Percentiles rank a stretch among this genome's conserved stretches.
These are phyloP conservation scores for Alca torda DNA, from an alignment of 2,797 vertebrate genomes.

Conservation along the genomic window DNA sequence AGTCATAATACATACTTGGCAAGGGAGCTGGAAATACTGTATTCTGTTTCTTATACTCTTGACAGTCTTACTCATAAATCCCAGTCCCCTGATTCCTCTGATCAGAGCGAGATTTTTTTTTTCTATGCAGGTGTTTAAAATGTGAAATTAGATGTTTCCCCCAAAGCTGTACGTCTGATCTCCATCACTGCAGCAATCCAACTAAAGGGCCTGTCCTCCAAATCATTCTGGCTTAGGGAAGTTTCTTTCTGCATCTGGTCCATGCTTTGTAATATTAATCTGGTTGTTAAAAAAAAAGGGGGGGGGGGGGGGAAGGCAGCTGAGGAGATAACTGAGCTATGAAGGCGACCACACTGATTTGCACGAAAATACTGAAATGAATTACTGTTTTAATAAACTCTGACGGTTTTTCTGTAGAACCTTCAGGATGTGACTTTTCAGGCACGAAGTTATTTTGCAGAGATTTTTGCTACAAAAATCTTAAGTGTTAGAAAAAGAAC, in stretches of 20 bases:
- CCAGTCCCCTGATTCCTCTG: slow-evolving; percentile 23
- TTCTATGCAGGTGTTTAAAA: slow-evolving; percentile 59
- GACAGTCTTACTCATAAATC: slow-evolving; percentile 50
- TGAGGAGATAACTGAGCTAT: background rate
- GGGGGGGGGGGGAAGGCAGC: background rate
- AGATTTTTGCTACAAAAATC: background rate
- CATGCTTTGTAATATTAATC: background rate
- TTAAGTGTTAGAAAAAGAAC: background rate
- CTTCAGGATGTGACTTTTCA: background rate
- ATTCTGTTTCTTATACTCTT: slow-evolving; percentile 56
- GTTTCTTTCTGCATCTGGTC: slow-evolving; percentile 19
- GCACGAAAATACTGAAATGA: background rate
- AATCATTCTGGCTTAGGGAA: background rate
- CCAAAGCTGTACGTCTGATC: background rate
- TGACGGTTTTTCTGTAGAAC: background rate
- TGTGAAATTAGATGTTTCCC: slow-evolving; percentile 33
- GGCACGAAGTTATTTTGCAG: background rate
- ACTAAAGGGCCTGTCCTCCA: background rate
- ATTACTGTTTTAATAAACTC: background rate
- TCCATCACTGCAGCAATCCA: background rate
- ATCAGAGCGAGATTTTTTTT: background rate
- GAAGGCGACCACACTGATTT: background rate
- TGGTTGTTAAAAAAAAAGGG: background rate
- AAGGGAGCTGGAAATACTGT: slow-evolving; percentile 48
- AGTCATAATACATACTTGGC: slow-evolving; percentile 26